A percentile compares a stretch with the other conserved stretches of the same genome.
Conservation (phyloP, 2,888 invertebrate genomes). For the Chorisops tibialis region DNA sequence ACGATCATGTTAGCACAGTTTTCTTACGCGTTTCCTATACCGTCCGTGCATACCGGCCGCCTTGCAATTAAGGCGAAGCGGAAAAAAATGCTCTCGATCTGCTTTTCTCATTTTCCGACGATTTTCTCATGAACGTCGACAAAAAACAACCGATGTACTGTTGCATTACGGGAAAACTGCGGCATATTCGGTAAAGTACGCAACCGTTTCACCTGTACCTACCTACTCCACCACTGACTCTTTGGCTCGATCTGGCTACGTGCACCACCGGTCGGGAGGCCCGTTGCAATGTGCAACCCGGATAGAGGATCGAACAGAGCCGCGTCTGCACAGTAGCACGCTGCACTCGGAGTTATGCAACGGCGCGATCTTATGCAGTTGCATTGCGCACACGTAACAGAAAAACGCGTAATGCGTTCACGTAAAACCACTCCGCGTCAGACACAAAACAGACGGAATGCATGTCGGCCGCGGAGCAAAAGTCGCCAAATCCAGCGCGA, state of each 20-base stretch:
- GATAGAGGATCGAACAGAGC: too few relatives aligned
- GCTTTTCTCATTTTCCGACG: constrained; percentile 15
- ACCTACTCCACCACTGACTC: not conserved
- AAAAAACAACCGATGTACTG: constrained; percentile 14
- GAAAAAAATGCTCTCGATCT: constrained; percentile 16
- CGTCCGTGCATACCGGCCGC: not conserved
- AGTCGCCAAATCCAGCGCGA: too few relatives aligned
- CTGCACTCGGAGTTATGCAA: too few relatives aligned
- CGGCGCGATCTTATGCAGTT: constrained; percentile 7
- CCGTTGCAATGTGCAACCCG: constrained; percentile 7
- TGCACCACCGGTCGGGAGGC: not conserved
- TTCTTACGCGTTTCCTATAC: not conserved
- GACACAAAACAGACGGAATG: not conserved
- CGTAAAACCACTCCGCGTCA: not conserved
- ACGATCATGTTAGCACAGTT: not conserved
- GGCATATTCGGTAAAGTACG: constrained; percentile 21
- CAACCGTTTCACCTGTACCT: constrained; percentile 8
- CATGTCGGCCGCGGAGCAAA: too few relatives aligned
- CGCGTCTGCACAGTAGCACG: too few relatives aligned
- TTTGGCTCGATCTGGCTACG: not conserved
- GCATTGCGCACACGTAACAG: constrained; percentile 11
- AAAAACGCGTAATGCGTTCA: constrained; percentile 11
- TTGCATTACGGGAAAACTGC: constrained; percentile 20
- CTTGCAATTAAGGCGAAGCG: constrained; percentile 10
- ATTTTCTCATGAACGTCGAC: constrained; percentile 7